Base-by-base conservation (phyloP, 2,888 invertebrate species). In the Toxonevra muliebris region DNA sequence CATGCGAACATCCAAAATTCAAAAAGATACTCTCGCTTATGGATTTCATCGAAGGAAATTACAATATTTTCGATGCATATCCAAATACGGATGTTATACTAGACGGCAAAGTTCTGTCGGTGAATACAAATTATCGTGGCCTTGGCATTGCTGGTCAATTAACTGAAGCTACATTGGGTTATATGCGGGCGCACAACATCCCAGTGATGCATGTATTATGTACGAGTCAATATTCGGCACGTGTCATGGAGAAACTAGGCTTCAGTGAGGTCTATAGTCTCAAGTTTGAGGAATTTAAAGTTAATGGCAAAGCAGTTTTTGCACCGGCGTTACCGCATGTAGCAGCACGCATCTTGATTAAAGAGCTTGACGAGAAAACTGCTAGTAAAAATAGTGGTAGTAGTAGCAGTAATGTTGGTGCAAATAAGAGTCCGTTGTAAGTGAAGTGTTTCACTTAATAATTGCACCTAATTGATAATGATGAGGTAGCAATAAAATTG, bases 211-310 rank as follows among this genome's bases (percentile, higher is more conserved):
- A 93, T 40, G 89, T 90, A 53, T 90, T 93, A 74, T 93, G 93
- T 69, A 90, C 92, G 7, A 94, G 93, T 77, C 88, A 89, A 69
- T 94, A 88, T 82, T 93, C 93, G 1, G 92, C 92, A 0, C 89
- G 89, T 80, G 90, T 93, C 0, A 90, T 93, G 61, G 89, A 90
- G 71, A 89, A 89, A 75, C 84, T 90, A 30, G 93, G 92, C 53
- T 93, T 92, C 83, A 88, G 90, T 48, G 88, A 89, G 78, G 88
- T 91, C 61, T 92, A 90, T 81, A 86, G 87, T 50, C 84, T 91
- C 15, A 87, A 87, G 5, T 94, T 92, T 79, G 84, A 84, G 0
- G 91, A 93, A 61, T 91, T 92, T 76, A 79, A 80, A 66, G 87
- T 88, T 63, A 87, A 91, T 61, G 90, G 89, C 13, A 87, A 89